Conservation (phyloP, 2,797 vertebrate species). For the Fundulus diaphanus region DNA sequence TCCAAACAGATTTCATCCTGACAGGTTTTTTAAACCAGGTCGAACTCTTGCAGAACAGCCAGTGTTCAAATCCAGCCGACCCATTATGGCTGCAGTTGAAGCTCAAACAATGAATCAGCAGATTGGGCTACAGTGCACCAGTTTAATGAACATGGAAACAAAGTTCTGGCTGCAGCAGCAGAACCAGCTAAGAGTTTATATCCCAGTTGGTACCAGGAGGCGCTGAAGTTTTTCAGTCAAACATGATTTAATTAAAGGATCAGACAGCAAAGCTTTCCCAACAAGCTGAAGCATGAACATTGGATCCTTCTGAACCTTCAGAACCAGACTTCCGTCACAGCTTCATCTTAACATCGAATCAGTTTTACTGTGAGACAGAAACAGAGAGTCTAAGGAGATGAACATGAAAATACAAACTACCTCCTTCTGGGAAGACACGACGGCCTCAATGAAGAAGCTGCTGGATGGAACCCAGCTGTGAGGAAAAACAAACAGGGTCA, state of each 20-base stretch:
- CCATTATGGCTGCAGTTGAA: conserved; percentile 80
- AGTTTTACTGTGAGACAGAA: conserved; percentile 37
- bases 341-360: conserved; percentile 45
- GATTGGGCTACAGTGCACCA: conserved; percentile 74
- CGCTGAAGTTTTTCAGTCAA: conserved; percentile 60
- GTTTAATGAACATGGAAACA: conserved; percentile 84
- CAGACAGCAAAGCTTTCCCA: conserved; percentile 44
- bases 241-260: conserved; percentile 54
- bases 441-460: conserved; percentile 38
- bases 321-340: background rate
- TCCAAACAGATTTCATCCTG: conserved; percentile 74
- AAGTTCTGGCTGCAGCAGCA: conserved; percentile 77
- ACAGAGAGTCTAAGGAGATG: conserved; percentile 37
- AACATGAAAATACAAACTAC: conserved; percentile 55
- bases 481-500: conserved; percentile 17
- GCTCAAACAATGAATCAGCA: conserved; percentile 75
- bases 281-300: conserved; percentile 44
- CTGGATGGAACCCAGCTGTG: conserved; percentile 46
- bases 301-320: background rate
- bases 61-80: conserved; percentile 76
- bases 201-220: conserved; percentile 69
- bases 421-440: conserved; percentile 50
- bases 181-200: conserved; percentile 79
- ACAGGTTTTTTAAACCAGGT: conserved; percentile 82
- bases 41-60: conserved; percentile 77